Evolutionary conservation across 2,113 vertebrate species (phyloP).

Genomic region (Limanda limanda): DNA sequence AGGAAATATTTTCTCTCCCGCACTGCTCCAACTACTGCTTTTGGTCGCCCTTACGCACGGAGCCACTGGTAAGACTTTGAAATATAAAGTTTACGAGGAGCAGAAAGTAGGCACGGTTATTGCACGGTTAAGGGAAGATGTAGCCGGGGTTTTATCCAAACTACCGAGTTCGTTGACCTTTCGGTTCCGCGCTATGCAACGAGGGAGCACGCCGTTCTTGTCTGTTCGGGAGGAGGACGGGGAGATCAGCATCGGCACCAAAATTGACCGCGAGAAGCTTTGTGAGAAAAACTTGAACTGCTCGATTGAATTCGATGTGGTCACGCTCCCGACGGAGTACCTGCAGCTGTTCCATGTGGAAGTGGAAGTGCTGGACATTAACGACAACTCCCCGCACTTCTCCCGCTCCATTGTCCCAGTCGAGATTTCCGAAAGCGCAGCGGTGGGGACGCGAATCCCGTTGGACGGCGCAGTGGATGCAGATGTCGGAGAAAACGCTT

Average conservation of each 20-base stretch:
- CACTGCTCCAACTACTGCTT: slow-evolving; percentile 73
- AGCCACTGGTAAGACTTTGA: slow-evolving; percentile 87
- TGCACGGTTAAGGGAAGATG: slow-evolving; percentile 91
- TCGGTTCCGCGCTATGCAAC: slow-evolving; percentile 94
- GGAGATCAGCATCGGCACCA: slow-evolving; percentile 91
- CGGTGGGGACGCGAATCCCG: slow-evolving; percentile 93
- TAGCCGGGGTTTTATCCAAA: slow-evolving; percentile 86
- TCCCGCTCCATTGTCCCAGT: slow-evolving; percentile 92
- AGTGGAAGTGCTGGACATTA: slow-evolving; percentile 97
- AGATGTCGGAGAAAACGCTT: slow-evolving; percentile 94
- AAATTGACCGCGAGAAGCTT: slow-evolving; percentile 95
- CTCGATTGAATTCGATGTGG: slow-evolving; percentile 97
- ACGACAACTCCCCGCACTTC: slow-evolving; percentile 96
- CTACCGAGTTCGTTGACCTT: slow-evolving; percentile 87
- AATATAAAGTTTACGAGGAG: slow-evolving; percentile 97
- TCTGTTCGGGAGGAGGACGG: slow-evolving; percentile 92
- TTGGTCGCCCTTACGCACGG: slow-evolving; percentile 62
- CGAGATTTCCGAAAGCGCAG: slow-evolving; percentile 95
- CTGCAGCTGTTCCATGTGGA: slow-evolving; percentile 97
- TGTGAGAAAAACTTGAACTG: slow-evolving; percentile 96
- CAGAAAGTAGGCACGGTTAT: slow-evolving; percentile 93
- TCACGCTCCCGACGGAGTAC: slow-evolving; percentile 95
- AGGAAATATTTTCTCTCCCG: slow-evolving; percentile 65
- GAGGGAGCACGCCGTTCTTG: slow-evolving; percentile 87
- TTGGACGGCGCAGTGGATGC: slow-evolving; percentile 94